phyloP scores from a whole-genome alignment of 2,113 vertebrate genomes.

The Camelus bactrianus region DNA sequence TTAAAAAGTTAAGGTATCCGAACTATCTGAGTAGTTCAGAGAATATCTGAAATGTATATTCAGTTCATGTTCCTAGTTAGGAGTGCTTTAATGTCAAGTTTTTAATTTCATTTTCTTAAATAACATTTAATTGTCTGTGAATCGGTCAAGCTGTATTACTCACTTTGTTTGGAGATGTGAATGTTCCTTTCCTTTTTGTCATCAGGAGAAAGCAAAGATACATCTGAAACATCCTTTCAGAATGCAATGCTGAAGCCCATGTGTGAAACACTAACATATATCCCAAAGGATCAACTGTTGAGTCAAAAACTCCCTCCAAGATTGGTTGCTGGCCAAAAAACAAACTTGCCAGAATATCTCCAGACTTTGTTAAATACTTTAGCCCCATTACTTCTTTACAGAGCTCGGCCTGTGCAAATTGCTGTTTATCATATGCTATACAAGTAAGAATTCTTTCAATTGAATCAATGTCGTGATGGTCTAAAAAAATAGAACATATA shows the following conservation, averaged over 20 bases:
- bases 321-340: conserved; percentile 93
- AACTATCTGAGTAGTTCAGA: no score
- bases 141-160: not conserved
- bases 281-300: conserved; percentile 92
- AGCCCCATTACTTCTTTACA: conserved; percentile 93
- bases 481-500: not conserved
- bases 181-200: conserved; percentile 57
- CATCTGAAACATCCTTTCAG: conserved; percentile 85
- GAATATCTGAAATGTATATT: not conserved
- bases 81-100: not conserved
- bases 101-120: conserved; percentile 51
- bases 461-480: not conserved
- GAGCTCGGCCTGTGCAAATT: conserved; percentile 94
- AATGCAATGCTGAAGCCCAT: conserved; percentile 90
- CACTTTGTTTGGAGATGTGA: conserved; percentile 2
- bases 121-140: not conserved
- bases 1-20: not conserved
- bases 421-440: conserved; percentile 93
- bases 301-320: conserved; percentile 92
- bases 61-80: not conserved
- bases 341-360: conserved; percentile 92
- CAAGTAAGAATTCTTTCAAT: conserved; percentile 90
- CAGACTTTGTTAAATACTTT: conserved; percentile 96
- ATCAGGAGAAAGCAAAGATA: conserved; percentile 85
- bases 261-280: conserved; percentile 91